Evolutionary conservation across 2,888 invertebrate genomes (phyloP).

Genomic region (Digitonthophagus gazella): DNA sequence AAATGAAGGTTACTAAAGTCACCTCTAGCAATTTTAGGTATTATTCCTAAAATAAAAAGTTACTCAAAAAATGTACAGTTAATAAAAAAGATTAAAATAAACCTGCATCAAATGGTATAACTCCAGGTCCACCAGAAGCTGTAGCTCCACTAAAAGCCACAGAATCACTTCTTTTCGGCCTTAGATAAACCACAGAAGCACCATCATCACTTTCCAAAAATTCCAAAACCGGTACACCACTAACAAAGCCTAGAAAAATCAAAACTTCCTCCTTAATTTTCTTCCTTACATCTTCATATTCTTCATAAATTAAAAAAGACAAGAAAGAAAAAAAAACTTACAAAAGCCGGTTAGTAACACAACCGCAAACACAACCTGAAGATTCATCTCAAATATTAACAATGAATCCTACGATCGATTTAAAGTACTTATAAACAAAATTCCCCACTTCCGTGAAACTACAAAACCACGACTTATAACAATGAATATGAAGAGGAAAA

Average conservation of each 20-base stretch:
- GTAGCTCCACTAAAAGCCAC: slow-evolving; percentile 29
- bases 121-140: slow-evolving; percentile 24
- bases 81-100: slow-evolving; percentile 4
- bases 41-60: slow-evolving; percentile 19
- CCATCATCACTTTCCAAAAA: background rate
- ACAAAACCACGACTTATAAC: no score
- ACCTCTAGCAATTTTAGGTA: slow-evolving; percentile 20
- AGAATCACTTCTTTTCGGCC: background rate
- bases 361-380: background rate
- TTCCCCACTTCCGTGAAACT: background rate
- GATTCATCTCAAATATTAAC: background rate
- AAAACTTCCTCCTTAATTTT: no score
- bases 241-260: background rate
- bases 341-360: background rate
- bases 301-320: background rate
- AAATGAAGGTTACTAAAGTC: slow-evolving; percentile 17
- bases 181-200: background rate
- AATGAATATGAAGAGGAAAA: background rate
- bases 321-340: background rate
- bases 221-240: background rate
- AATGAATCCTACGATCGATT: background rate
- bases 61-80: slow-evolving; percentile 2
- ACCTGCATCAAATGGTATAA: slow-evolving; percentile 20
- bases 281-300: background rate
- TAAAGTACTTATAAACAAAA: background rate